Conservation (phyloP, 2,113 vertebrate genomes). For the Synodontis membranacea region DNA sequence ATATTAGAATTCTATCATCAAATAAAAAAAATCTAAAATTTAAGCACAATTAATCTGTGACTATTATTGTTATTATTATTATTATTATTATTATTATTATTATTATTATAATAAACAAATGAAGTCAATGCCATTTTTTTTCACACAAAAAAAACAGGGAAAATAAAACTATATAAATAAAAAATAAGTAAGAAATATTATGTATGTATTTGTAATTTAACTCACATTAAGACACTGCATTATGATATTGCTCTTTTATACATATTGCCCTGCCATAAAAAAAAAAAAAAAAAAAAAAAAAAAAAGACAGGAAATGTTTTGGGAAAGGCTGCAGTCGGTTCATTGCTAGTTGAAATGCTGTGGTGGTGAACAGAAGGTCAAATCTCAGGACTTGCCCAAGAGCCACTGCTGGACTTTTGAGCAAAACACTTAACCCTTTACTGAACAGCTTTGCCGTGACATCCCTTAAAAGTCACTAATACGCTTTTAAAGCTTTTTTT, state of each 20-base stretch:
- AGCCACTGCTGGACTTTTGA: not conserved
- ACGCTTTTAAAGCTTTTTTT: too few relatives aligned
- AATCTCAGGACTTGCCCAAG: not conserved
- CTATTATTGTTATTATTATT: not conserved
- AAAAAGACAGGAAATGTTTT: not conserved
- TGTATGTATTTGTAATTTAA: not conserved
- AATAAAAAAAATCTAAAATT: not conserved
- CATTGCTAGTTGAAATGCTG: not conserved
- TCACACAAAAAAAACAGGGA: too few relatives aligned
- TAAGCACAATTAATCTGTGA: not conserved
- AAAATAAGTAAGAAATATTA: not conserved
- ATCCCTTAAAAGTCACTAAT: not conserved
- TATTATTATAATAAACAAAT: not conserved
- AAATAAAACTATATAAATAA: too few relatives aligned
- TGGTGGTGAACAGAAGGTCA: not conserved
- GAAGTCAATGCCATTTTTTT: too few relatives aligned
- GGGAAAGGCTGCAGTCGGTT: not conserved
- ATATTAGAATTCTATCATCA: not conserved
- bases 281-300: not conserved
- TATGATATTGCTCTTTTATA: not conserved
- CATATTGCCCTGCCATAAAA: not conserved
- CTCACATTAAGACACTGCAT: not conserved
- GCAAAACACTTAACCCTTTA: not conserved
- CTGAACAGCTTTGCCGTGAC: not conserved
- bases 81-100: not conserved